Percentiles rank a stretch among this genome's conserved stretches.
These are phyloP conservation scores for Phaenicophaeus curvirostris DNA, from an alignment of 2,797 vertebrate species.

Conservation along the genomic window DNA sequence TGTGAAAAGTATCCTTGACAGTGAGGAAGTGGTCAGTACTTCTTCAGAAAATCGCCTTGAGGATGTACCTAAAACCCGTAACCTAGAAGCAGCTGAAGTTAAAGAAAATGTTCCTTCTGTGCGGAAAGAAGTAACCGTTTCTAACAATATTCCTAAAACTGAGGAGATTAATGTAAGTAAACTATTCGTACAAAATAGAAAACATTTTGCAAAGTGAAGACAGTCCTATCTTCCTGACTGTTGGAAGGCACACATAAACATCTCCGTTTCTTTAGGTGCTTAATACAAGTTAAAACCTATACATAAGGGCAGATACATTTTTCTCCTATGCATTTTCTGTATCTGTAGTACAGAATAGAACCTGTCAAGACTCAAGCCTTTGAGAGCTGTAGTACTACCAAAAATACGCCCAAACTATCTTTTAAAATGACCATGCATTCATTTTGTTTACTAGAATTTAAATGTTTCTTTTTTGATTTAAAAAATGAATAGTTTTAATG, in stretches of 20 bases:
- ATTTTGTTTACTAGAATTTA: not conserved
- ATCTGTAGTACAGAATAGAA: not conserved
- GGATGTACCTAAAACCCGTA: conserved; percentile 68
- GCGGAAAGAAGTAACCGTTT: conserved; percentile 42
- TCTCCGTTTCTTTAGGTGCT: not conserved
- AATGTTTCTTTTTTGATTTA: not conserved
- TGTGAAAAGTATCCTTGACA: conserved; percentile 80
- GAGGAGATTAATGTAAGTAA: conserved; percentile 74
- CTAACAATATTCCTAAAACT: conserved; percentile 29
- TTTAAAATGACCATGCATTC: not conserved
- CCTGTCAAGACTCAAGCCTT: not conserved
- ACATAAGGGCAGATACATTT: accelerated
- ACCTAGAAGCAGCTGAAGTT: conserved; percentile 81
- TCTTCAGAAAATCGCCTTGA: conserved; percentile 73
- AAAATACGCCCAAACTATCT: not conserved
- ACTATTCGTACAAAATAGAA: not conserved
- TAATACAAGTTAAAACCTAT: not conserved
- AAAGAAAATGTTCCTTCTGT: conserved; percentile 69
- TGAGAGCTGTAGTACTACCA: not conserved
- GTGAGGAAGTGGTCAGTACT: conserved; percentile 77
- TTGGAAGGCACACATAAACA: not conserved
- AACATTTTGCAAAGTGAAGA: not conserved
- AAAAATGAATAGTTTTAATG: not conserved
- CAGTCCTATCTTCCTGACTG: not conserved
- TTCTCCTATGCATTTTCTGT: not conserved